Conservation (phyloP, 2,797 vertebrate species). For the Liasis olivaceus region DNA sequence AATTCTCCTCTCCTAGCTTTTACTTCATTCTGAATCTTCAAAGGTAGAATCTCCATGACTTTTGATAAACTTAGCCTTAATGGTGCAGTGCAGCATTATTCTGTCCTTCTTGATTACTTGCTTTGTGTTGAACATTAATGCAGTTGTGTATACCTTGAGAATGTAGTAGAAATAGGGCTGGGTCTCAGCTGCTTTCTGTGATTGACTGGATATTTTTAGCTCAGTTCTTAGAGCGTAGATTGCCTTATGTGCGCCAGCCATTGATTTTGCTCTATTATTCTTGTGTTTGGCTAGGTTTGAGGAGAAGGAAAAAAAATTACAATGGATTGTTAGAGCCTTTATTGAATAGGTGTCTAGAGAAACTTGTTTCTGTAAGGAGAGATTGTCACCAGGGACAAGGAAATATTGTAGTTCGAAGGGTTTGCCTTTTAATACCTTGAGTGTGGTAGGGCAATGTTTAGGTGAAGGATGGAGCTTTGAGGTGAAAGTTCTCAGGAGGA, state of each 20-base stretch:
- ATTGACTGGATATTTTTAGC: slow-evolving; percentile 56
- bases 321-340: slow-evolving; percentile 4
- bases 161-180: slow-evolving; percentile 43
- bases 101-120: slow-evolving; percentile 26
- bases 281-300: background rate
- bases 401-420: background rate
- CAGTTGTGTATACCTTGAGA: slow-evolving; percentile 38
- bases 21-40: background rate
- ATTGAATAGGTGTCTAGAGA: background rate
- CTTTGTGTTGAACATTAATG: slow-evolving; percentile 29
- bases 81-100: slow-evolving; percentile 38
- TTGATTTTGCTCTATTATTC: background rate
- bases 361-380: background rate
- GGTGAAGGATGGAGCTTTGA: background rate
- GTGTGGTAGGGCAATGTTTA: slow-evolving; percentile 6
- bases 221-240: slow-evolving; percentile 32
- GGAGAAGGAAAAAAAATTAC: slow-evolving; percentile 2
- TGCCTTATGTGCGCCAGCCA: rapidly evolving
- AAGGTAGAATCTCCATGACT: background rate
- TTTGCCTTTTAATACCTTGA: rapidly evolving
- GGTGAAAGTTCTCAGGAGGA: background rate
- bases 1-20: background rate
- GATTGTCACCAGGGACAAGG: rapidly evolving
- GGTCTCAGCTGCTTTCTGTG: slow-evolving; percentile 57
- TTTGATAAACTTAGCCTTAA: slow-evolving; percentile 17